phyloP scores from a whole-genome alignment of 1,140 invertebrate species.

The Camponotus pennsylvanicus region DNA sequence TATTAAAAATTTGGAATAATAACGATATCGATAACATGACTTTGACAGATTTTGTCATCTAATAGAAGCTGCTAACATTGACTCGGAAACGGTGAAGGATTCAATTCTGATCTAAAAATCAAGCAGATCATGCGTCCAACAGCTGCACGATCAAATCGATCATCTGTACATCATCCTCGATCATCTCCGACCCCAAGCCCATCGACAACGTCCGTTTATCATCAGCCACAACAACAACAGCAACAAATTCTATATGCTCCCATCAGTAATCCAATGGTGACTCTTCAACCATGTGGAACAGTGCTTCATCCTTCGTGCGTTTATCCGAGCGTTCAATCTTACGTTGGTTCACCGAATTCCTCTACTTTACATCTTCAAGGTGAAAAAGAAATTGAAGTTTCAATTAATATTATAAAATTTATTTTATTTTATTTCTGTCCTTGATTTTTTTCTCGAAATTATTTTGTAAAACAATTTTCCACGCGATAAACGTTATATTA shows the following conservation, averaged over 20 bases:
- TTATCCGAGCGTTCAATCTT: conserved; percentile 76
- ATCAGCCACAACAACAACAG: conserved; percentile 77
- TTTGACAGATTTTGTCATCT: conserved; percentile 7
- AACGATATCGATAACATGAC: neutral
- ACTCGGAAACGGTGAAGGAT: conserved; percentile 42
- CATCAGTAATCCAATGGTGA: conserved; percentile 77
- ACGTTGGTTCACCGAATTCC: conserved; percentile 64
- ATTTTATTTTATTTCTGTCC: neutral
- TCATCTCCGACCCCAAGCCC: conserved; percentile 68
- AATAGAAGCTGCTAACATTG: conserved; percentile 47
- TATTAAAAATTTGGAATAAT: conserved; percentile 3
- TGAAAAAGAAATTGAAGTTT: conserved; percentile 28
- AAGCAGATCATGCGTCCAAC: conserved; percentile 81
- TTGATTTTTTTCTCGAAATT: conserved; percentile 18
- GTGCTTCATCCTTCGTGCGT: conserved; percentile 76
- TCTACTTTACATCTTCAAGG: conserved; percentile 74
- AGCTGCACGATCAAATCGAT: conserved; percentile 77
- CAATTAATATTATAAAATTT: conserved; percentile 1
- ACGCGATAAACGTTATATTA: neutral
- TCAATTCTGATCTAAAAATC: conserved; percentile 60
- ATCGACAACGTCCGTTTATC: conserved; percentile 61
- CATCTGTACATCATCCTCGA: conserved; percentile 70
- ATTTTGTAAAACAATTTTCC: conserved; percentile 8
- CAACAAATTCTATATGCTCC: conserved; percentile 80
- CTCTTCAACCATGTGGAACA: conserved; percentile 75